Percentiles rank a stretch among this genome's conserved stretches.
phyloP scores from a whole-genome alignment of 2,888 invertebrate species.

The Mimas tiliae region DNA sequence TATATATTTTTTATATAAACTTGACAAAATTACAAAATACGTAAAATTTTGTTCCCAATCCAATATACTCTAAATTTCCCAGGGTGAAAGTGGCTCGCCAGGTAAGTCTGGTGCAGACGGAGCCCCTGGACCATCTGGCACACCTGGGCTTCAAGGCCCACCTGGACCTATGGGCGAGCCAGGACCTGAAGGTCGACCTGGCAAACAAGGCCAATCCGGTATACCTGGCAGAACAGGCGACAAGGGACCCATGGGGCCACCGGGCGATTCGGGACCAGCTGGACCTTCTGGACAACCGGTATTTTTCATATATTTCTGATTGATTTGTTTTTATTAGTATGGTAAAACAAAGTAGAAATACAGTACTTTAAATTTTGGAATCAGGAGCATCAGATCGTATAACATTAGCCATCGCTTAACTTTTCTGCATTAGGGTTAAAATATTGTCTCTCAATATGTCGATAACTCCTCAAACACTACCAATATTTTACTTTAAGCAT shows the following conservation, averaged over 20 bases:
- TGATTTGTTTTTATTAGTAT: neutral
- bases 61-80: constrained; percentile 24
- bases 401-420: no score
- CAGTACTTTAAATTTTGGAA: neutral
- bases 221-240: constrained; percentile 90
- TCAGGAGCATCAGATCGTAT: no score
- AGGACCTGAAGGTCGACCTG: constrained; percentile 86
- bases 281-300: constrained; percentile 90
- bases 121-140: constrained; percentile 87
- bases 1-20: no score
- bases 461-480: no score
- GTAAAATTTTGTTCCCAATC: no score
- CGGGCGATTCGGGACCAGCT: constrained; percentile 86
- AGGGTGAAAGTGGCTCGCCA: constrained; percentile 89
- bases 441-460: no score
- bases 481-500: no score
- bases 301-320: constrained; percentile 34
- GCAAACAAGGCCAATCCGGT: constrained; percentile 89
- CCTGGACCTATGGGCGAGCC: constrained; percentile 86
- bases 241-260: constrained; percentile 88
- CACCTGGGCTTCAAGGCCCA: constrained; percentile 87
- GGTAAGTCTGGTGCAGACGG: constrained; percentile 91
- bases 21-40: no score
- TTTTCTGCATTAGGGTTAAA: no score
- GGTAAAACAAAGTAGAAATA: no score